Conservation (phyloP, 2,113 vertebrate species). For the Ceyx melanurus region DNA sequence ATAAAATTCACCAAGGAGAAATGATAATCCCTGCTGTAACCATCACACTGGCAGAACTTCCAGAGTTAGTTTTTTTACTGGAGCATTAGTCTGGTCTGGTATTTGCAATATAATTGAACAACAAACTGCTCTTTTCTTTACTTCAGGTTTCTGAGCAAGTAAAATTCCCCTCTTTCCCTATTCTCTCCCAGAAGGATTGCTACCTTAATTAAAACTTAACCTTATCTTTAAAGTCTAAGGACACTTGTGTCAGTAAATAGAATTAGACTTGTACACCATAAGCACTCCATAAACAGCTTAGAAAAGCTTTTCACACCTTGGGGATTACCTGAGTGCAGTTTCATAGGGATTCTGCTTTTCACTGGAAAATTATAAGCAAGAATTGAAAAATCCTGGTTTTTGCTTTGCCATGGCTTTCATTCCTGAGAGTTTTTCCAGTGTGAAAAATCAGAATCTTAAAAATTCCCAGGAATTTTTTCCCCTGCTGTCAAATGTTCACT, state of each 20-base stretch:
- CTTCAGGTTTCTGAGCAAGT: not conserved
- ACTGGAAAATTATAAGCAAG: not conserved
- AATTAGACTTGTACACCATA: not conserved
- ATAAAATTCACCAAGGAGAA: not conserved
- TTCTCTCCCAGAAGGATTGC: not conserved
- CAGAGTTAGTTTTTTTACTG: not conserved
- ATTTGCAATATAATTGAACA: not conserved
- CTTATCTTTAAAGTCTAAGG: not conserved
- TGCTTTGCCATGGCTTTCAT: not conserved
- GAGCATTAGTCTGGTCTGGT: not conserved
- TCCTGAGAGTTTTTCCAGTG: not conserved
- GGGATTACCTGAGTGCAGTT: not conserved
- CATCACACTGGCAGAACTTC: not conserved
- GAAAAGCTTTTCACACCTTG: not conserved
- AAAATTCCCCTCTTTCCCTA: not conserved
- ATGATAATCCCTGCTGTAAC: not conserved
- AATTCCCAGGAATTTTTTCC: not conserved
- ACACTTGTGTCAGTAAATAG: not conserved
- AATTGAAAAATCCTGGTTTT: not conserved
- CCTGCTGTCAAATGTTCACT: not conserved
- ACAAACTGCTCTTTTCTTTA: not conserved
- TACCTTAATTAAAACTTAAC: not conserved
- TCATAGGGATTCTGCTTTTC: not conserved
- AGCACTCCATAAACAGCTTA: not conserved
- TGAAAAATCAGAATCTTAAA: no score